phyloP scores from a whole-genome alignment of 2,113 vertebrate genomes.

The Raja brachyura region DNA sequence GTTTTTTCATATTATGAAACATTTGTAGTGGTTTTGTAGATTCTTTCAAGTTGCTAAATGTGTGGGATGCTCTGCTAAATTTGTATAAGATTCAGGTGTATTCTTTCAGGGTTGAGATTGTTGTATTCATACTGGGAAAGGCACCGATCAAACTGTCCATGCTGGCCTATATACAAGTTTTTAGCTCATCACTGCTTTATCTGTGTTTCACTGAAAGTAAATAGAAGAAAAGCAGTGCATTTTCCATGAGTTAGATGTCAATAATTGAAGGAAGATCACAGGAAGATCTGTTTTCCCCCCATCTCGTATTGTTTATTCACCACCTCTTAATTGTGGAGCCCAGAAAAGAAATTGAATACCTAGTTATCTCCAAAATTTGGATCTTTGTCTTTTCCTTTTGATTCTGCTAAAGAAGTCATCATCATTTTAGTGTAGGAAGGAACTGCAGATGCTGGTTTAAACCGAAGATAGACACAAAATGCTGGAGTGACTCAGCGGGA shows the following conservation, averaged over 20 bases:
- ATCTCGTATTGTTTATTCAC: background rate
- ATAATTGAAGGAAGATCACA: background rate
- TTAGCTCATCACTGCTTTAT: background rate
- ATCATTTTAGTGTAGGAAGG: no score
- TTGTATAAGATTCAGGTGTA: no score
- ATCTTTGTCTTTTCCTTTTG: no score
- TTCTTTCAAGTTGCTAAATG: background rate
- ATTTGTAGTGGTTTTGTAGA: background rate
- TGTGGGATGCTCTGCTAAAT: background rate
- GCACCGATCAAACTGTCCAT: background rate
- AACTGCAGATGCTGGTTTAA: no score
- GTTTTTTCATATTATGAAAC: conserved; percentile 6
- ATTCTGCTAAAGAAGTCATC: no score
- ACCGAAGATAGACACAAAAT: no score
- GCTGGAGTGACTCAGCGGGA: no score
- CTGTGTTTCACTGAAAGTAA: background rate
- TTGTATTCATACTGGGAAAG: background rate
- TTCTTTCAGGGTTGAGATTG: background rate
- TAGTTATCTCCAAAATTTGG: no score
- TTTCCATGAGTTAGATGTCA: background rate
- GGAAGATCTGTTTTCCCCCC: background rate
- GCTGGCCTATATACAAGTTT: background rate
- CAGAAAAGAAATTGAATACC: no score
- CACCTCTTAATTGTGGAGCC: background rate
- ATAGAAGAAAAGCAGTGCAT: background rate